Conservation (phyloP, 2,888 invertebrate species). For the Mesorhabditis spiculigera region DNA sequence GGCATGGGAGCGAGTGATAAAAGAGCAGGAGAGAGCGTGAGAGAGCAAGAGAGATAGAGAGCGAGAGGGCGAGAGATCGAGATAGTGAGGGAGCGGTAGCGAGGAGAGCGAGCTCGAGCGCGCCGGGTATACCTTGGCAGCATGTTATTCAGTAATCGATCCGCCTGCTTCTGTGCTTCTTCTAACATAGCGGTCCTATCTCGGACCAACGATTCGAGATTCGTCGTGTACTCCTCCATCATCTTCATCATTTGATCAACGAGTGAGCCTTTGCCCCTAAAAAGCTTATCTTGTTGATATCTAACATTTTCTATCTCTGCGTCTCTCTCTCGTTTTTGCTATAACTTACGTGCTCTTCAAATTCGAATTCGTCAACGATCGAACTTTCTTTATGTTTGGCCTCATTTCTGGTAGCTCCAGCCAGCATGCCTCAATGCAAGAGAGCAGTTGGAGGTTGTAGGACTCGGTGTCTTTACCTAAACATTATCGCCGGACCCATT, state of each 20-base stretch:
- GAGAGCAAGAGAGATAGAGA: neutral
- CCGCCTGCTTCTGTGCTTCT: conserved; percentile 57
- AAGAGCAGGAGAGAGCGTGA: too few relatives aligned
- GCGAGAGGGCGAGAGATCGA: neutral
- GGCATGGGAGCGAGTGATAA: too few relatives aligned
- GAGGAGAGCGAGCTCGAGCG: too few relatives aligned
- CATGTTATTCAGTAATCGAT: conserved; percentile 56
- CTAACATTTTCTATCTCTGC: neutral
- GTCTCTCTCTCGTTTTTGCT: neutral
- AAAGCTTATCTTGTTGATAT: neutral
- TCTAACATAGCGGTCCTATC: conserved; percentile 54
- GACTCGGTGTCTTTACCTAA: neutral
- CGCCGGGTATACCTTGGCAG: conserved; percentile 52
- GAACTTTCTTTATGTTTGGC: conserved; percentile 53
- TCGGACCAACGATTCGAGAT: conserved; percentile 51
- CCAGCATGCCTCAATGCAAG: conserved; percentile 56
- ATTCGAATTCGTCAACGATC: conserved; percentile 51
- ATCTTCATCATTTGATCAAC: conserved; percentile 58
- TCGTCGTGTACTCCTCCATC: conserved; percentile 56
- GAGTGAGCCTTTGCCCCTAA: conserved; percentile 50
- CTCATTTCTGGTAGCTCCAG: conserved; percentile 54
- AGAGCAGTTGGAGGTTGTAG: conserved; percentile 37
- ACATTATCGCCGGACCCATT: neutral
- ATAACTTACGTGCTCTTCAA: conserved; percentile 44
- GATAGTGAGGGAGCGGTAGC: too few relatives aligned